A percentile compares a stretch with the other conserved stretches of the same genome.
Conservation (phyloP, 2,888 invertebrate species). For the Neocrepidodera transversa region DNA sequence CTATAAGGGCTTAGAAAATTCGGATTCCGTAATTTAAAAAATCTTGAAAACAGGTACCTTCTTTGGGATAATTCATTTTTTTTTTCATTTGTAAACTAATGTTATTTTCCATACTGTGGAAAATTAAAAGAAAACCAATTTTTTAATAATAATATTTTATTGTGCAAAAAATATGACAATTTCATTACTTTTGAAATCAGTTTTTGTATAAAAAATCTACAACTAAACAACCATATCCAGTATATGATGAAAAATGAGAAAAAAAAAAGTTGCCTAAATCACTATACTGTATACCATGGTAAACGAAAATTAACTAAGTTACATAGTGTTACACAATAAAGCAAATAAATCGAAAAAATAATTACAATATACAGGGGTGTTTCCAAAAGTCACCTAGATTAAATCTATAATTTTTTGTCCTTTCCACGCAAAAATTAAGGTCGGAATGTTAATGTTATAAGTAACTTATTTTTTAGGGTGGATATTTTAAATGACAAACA, state of each 20-base stretch:
- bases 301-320: constrained; percentile 33
- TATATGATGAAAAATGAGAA: constrained; percentile 44
- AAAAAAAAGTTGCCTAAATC: constrained; percentile 37
- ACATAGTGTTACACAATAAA: constrained; percentile 31
- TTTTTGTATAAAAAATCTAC: constrained; percentile 51
- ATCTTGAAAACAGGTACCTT: too few species aligned
- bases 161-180: constrained; percentile 55
- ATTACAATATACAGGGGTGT: constrained; percentile 35
- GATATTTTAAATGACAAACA: constrained; percentile 10
- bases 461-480: not conserved
- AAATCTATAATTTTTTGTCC: constrained; percentile 16
- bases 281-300: constrained; percentile 35
- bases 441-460: constrained; percentile 3
- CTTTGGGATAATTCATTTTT: too few species aligned
- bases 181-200: constrained; percentile 47
- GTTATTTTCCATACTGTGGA: too few species aligned
- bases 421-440: constrained; percentile 18
- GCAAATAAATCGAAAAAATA: constrained; percentile 34
- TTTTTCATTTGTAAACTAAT: too few species aligned
- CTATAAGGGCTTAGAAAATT: too few species aligned
- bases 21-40: too few species aligned
- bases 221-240: constrained; percentile 48
- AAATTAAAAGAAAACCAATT: too few species aligned
- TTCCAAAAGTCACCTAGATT: constrained; percentile 29
- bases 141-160: constrained; percentile 43